Base-by-base conservation (phyloP, 1,140 invertebrate genomes). In the Lepidotrigona ventralis region DNA sequence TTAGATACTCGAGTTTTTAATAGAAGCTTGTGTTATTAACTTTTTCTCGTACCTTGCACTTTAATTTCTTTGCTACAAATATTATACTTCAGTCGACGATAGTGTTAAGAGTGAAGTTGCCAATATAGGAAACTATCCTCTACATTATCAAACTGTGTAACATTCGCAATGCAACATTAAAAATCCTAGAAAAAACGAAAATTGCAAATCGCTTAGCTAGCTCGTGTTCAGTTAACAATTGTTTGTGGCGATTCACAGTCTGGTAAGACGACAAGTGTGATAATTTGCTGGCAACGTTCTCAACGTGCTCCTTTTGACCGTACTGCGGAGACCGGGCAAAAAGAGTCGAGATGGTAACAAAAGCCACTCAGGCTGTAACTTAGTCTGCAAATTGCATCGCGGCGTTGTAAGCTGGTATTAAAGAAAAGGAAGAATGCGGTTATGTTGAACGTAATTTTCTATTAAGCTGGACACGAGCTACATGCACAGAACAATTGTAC, bases 351-450 rank as follows among this genome's bases (percentile, higher is more conserved):
- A 19, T 23, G 33, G 21, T 15, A 33, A 39, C 33, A 69, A 69
- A 69, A 72, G 46, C 46, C 70, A 29, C n/a, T 54, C 46, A 19
- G 53, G 46, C n/a, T 54, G 46, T 54, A 72, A 72, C 46, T 71
- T 19, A 17, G n/a, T 26, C 9, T 29, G 46, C 46, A 53, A 72
- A 72, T 72, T 53, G 46, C 23, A 39, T 72, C 46, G 70, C 70
- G n/a, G n/a, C 39, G n/a, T 53, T 53, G 39, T 71, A 71, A 71
- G 26, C 69, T 1, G 69, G n/a, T 11, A 26, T 51, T 71, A 51
- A 71, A 46, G 23, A 51, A 71, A 11, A 11, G 23, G 17, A n/a
- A 26, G 39, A 26, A 51, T 17, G 39, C 19, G 11, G 23, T 69
- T 46, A n/a, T 33, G 66, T 4, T 68, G 19, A 23, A 39, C 39